A percentile compares a stretch with the other conserved stretches of the same genome.
phyloP scores from a whole-genome alignment of 2,888 invertebrate genomes.

The Melanostoma mellinum region DNA sequence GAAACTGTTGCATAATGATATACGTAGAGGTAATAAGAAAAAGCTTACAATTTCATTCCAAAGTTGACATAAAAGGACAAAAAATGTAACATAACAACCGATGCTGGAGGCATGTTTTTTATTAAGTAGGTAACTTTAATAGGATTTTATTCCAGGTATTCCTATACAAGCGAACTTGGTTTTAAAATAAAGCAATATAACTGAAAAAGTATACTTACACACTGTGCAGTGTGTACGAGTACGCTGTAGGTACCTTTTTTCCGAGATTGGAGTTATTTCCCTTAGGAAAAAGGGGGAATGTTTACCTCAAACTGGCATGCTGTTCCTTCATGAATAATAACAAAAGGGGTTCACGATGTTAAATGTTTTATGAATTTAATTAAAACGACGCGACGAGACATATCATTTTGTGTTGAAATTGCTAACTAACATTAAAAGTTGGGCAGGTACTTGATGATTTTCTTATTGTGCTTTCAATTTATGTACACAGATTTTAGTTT shows the following conservation, averaged over 20 bases:
- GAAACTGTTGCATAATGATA: not conserved
- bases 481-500: no score
- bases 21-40: constrained; percentile 1
- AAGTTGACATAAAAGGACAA: constrained; percentile 18
- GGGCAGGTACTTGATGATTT: no score
- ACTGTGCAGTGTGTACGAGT: constrained; percentile 2
- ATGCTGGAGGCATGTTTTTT: not conserved
- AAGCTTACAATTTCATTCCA: constrained; percentile 13
- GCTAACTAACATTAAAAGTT: no score
- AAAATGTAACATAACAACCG: not conserved
- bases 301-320: constrained; percentile 29
- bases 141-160: constrained; percentile 9
- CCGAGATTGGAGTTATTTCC: constrained; percentile 44
- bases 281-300: constrained; percentile 27
- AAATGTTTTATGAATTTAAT: constrained; percentile 15
- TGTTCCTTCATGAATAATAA: constrained; percentile 9
- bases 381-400: not conserved
- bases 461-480: no score
- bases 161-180: constrained; percentile 14
- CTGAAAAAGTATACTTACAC: not conserved
- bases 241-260: constrained; percentile 35
- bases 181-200: constrained; percentile 9
- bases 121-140: not conserved
- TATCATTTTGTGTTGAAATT: not conserved
- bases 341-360: not conserved